Conservation (phyloP, 2,113 vertebrate species). For the Edolisoma coerulescens region DNA sequence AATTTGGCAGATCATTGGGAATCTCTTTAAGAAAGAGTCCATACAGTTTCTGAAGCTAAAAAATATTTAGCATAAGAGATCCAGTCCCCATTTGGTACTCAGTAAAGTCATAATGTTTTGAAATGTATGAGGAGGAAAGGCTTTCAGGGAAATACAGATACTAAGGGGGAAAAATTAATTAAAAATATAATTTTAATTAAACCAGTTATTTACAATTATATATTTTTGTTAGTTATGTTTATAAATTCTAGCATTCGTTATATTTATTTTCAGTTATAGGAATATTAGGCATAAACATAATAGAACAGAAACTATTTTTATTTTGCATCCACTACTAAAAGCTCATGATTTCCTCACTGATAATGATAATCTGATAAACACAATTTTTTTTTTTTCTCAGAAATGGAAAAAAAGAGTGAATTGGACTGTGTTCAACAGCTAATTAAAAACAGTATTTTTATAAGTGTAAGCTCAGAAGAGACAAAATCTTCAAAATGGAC, state of each 20-base stretch:
- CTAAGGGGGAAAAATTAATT: background rate
- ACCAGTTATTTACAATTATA: background rate
- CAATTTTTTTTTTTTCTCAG: background rate
- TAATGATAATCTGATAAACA: rapidly evolving
- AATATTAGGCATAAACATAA: background rate
- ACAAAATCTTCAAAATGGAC: background rate
- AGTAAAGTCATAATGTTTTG: background rate
- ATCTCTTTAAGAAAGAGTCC: background rate
- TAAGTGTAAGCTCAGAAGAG: background rate
- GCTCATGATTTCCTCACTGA: background rate
- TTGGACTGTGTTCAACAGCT: background rate
- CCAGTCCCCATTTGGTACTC: background rate
- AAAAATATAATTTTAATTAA: background rate
- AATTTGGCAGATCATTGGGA: background rate
- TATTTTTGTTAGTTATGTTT: background rate
- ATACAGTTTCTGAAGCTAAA: background rate
- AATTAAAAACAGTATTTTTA: background rate
- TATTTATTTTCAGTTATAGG: background rate
- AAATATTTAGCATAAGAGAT: background rate
- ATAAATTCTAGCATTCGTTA: background rate
- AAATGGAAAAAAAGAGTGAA: background rate
- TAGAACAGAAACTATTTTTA: background rate
- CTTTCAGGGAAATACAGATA: background rate
- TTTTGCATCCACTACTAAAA: background rate
- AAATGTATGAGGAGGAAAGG: background rate